These are phyloP conservation scores for Psococerastis gibbosa DNA, from an alignment of 2,888 invertebrate genomes.

Conservation along the genomic window DNA sequence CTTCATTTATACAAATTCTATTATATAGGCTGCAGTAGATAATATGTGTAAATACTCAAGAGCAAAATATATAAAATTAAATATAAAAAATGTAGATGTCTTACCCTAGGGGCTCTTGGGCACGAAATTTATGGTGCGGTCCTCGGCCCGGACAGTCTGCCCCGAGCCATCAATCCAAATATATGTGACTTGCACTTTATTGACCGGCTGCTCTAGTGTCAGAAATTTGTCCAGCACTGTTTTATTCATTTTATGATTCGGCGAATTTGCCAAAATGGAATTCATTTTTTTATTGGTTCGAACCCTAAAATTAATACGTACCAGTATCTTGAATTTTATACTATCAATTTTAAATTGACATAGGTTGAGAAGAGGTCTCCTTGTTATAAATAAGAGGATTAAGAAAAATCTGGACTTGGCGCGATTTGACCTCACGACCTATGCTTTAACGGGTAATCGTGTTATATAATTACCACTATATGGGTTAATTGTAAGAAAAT, in stretches of 20 bases:
- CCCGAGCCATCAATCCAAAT: constrained; percentile 91
- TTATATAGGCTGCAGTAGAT: too few relatives aligned
- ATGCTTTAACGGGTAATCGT: too few relatives aligned
- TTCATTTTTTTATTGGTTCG: constrained; percentile 22
- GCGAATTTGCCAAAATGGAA: constrained; percentile 44
- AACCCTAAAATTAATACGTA: not conserved
- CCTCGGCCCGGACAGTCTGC: constrained; percentile 71
- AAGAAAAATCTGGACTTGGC: too few relatives aligned
- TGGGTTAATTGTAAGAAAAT: too few relatives aligned
- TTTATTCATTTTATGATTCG: constrained; percentile 67
- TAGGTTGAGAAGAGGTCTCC: too few relatives aligned
- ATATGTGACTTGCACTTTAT: constrained; percentile 68
- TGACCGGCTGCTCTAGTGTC: constrained; percentile 56
- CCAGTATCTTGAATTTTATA: too few relatives aligned
- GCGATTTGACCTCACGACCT: too few relatives aligned
- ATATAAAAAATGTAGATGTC: constrained; percentile 16
- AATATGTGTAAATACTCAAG: too few relatives aligned
- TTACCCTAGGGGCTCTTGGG: constrained; percentile 58
- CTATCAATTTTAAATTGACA: too few relatives aligned
- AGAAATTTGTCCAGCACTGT: constrained; percentile 50
- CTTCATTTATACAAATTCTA: too few relatives aligned
- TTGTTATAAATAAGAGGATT: too few relatives aligned
- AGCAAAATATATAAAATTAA: not conserved
- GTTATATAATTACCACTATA: too few relatives aligned
- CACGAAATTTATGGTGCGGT: constrained; percentile 65